Evolutionary conservation across 53 echinoderm and acorn worm species (phyloP), one percentile per base, ranked within the genome.

Genomic region (Patiria pectinifera): DNA sequence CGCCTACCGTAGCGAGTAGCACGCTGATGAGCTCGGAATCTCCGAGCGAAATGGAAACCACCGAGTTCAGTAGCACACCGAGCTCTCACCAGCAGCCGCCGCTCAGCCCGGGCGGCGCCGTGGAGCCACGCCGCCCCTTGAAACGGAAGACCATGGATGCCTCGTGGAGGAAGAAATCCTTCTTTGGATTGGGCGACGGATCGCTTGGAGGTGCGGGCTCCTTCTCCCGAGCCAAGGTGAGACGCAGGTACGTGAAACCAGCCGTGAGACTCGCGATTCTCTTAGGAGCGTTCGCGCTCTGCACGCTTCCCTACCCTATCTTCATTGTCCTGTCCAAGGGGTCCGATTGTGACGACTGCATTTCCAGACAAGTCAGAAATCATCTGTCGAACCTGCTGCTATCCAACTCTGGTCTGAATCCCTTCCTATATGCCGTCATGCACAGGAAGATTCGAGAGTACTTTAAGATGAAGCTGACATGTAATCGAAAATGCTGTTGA

Each of bases 261-360:
- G 93, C 93, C 58, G 77, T 93, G 59, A 49, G 82, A 2, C 83
- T 93, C 0, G 82, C 88, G 15, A 82, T 82, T 21, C 83, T 93
- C 43, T 74, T 93, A 0, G 88, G 85, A 1, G 88, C 77, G 2
- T 82, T 93, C 46, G 93, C 82, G 13, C 45, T 93, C 2, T 93
- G 93, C 77, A 87, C 93, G 82, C 83, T 93, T 60, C 93, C 93
- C 45, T 93, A 93, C 49, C 78, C 79, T 14, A 45, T 93, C 79
- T 93, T 87, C 48, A 82, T 93, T 69, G 90, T 90, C 18, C 48
- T 90, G 60, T 82, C 88, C 19, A 82, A 69, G 25, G 62, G 75
- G 11, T 90, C 90, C 7, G 49, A 69, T 18, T 90, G 90, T 14
- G 90, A 90, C 45, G 90, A 90, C 69, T 90, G 90, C 47, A 45